These are phyloP conservation scores for Harpagoxenus sublaevis DNA, from an alignment of 2,888 invertebrate species.

Conservation along the genomic window DNA sequence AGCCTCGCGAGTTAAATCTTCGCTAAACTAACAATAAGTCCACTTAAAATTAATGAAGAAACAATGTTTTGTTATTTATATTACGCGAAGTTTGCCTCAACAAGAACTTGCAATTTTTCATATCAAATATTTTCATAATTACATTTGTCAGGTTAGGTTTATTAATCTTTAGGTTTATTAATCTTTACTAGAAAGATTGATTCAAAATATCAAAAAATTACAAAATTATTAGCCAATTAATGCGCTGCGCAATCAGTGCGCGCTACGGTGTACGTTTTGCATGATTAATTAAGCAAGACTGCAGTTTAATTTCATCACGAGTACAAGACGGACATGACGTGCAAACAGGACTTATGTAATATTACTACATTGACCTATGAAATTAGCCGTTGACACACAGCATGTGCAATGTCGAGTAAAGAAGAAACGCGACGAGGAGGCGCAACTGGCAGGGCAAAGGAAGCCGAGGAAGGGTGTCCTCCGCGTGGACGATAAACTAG, in stretches of 20 bases:
- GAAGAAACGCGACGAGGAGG: not conserved
- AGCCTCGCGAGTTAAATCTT: not conserved
- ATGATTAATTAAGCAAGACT: not conserved
- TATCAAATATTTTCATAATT: conserved; percentile 2
- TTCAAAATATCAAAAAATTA: not conserved
- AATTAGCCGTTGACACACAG: not conserved
- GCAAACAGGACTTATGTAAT: not conserved
- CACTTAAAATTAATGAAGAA: conserved; percentile 5
- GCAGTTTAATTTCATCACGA: not conserved
- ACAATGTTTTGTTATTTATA: conserved; percentile 24
- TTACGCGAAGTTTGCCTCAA: not conserved
- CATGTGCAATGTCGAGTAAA: conserved; percentile 16
- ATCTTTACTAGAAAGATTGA: not conserved
- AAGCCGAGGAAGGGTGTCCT: not conserved
- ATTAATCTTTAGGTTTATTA: no score
- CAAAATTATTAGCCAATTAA: not conserved
- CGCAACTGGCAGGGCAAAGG: conserved; percentile 4
- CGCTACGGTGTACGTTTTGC: not conserved
- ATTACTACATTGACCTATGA: conserved; percentile 8
- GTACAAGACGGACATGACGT: not conserved
- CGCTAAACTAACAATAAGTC: not conserved
- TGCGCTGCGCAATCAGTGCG: not conserved
- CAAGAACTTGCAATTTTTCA: not conserved
- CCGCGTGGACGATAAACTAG: conserved; percentile 73
- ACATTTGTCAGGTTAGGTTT: no score